Base-by-base conservation (phyloP, 2,888 invertebrate genomes). In the Pyrgus malvae region DNA sequence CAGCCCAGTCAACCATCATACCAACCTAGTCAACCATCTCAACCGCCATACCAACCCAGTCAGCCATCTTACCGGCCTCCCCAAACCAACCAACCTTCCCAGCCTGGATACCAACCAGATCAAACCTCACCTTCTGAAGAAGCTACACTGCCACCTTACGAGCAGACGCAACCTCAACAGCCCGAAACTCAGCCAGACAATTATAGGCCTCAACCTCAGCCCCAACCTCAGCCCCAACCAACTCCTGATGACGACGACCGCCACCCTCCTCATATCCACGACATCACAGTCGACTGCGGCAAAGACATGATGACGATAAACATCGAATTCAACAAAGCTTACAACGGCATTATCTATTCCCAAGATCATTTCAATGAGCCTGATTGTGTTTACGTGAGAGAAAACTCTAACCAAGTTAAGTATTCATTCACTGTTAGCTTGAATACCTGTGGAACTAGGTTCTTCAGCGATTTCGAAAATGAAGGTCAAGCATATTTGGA, bases 221-320 rank as follows among this genome's bases (percentile, higher is more conserved):
- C n/a, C n/a, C n/a, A 51, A 60, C 25, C 58, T 3, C 64, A 69
- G 60, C 19, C 57, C 2, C 64, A 69, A 42, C 58, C 68, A 23
- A 41, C 58, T 6, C 37, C 64, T 3, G 92, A 90, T n/a, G 93
- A 93, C 31, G 93, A 93, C 21, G 85, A 91, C 45, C 92, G 92
- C 51, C 95, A 95, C 70, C 95, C 94, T 35, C 94, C 95, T 2
- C 95, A 95, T 64, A 94, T 96, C 63, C 94, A 95, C 70, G 92
- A 91, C 0, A 92, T 96, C 53, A 92, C 94, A 33, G 96, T 96
- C 0, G 91, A 94, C 67, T 96, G 96, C 68, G 94, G 94, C 55
- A 95, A 95, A 74, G 95, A 95, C 61, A 93, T 94, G 93, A 96
- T 96, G 96, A 94, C 93, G 1, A 95, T 96, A 57, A 93, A 94